phyloP scores from a whole-genome alignment of 2,113 vertebrate genomes.

The Notothenia coriiceps region DNA sequence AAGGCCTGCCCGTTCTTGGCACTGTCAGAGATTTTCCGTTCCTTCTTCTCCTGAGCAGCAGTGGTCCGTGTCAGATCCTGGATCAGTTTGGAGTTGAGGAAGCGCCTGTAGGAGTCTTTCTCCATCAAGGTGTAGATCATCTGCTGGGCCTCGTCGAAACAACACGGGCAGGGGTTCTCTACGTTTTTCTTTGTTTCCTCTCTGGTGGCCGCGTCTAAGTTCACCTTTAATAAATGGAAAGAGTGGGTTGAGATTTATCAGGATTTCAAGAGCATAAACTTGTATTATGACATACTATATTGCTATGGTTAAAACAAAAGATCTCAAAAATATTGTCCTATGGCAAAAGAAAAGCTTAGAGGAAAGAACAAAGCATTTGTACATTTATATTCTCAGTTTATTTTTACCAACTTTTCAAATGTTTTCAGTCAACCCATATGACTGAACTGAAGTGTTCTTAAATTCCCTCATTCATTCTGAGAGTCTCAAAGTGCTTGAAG shows the following conservation, averaged over 20 bases:
- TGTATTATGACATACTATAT: background rate
- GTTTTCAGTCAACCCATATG: background rate
- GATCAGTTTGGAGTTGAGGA: conserved; percentile 81
- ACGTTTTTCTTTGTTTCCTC: conserved; percentile 79
- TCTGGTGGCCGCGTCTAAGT: conserved; percentile 81
- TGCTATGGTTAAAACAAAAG: no score
- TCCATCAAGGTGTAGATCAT: conserved; percentile 86
- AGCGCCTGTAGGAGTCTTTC: conserved; percentile 86
- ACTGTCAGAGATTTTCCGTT: conserved; percentile 1
- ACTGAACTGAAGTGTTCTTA: background rate
- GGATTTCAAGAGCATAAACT: background rate
- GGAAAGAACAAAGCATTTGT: background rate
- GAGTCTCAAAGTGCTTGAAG: no score
- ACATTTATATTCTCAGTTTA: background rate
- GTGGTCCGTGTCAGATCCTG: conserved; percentile 55
- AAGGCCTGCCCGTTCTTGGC: conserved; percentile 3
- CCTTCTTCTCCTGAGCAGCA: conserved; percentile 33
- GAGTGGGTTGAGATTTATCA: background rate
- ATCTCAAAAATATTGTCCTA: background rate
- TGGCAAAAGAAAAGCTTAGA: background rate
- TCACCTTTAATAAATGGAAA: conserved; percentile 73
- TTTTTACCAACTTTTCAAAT: background rate
- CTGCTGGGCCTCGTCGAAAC: conserved; percentile 84
- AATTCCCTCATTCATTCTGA: background rate
- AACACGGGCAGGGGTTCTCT: conserved; percentile 51